Conservation (phyloP, 2,113 vertebrate species). For the Dromas ardeola region DNA sequence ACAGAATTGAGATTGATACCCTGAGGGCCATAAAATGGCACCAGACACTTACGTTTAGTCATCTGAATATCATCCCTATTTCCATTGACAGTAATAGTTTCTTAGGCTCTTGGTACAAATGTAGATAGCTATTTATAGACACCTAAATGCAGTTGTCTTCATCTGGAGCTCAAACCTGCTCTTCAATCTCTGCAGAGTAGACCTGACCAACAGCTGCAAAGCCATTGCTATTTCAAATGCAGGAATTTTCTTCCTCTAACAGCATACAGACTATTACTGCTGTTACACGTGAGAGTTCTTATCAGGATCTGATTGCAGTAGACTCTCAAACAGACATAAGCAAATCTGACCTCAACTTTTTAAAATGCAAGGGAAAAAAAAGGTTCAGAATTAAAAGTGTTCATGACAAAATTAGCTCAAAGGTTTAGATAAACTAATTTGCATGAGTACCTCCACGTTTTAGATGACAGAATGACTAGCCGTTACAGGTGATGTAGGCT, state of each 20-base stretch:
- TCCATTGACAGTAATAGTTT: neutral
- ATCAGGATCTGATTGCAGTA: neutral
- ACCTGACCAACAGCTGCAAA: neutral
- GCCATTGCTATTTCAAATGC: neutral
- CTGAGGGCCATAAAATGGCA: neutral
- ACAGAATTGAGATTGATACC: neutral
- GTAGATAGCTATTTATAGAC: neutral
- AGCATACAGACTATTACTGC: neutral
- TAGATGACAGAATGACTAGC: neutral
- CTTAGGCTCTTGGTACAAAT: neutral
- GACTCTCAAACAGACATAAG: neutral
- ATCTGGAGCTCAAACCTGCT: neutral
- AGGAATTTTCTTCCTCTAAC: neutral
- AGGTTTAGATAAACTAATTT: neutral
- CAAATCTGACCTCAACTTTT: neutral
- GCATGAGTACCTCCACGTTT: neutral
- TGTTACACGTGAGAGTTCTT: neutral
- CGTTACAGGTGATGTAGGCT: neutral
- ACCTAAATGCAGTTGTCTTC: neutral
- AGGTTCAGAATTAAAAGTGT: neutral
- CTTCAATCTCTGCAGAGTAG: neutral
- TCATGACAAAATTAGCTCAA: neutral
- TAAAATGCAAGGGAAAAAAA: neutral
- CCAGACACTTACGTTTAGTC: neutral
- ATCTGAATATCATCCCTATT: neutral